phyloP scores from a whole-genome alignment of 2,113 vertebrate genomes.

The Catharus fuscescens region DNA sequence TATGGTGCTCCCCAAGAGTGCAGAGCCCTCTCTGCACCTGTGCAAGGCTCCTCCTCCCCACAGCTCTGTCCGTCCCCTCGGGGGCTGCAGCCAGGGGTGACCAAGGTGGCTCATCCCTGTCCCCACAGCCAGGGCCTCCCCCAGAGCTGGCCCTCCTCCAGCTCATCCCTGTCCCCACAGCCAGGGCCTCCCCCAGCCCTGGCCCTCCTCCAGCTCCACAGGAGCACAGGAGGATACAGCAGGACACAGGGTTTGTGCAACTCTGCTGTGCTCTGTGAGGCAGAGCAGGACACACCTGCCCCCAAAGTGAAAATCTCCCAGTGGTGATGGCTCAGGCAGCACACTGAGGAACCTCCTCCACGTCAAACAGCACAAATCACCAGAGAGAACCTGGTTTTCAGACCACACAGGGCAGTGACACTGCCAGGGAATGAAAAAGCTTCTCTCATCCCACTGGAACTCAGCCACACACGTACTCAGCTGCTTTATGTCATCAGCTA shows the following conservation, averaged over 20 bases:
- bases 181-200: no score
- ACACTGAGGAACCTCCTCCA: no score
- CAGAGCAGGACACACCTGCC: neutral
- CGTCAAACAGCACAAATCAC: fast-evolving
- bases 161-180: fast-evolving
- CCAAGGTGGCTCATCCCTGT: neutral
- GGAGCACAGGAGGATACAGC: fast-evolving
- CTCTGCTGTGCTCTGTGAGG: fast-evolving
- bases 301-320: neutral
- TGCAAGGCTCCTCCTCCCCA: fast-evolving
- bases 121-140: no score
- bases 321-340: neutral
- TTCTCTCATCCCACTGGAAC: neutral
- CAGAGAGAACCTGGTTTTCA: neutral
- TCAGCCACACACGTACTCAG: fast-evolving
- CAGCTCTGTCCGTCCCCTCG: neutral
- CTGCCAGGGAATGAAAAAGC: neutral
- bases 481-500: neutral
- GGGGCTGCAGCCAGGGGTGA: fast-evolving
- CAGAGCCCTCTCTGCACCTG: neutral
- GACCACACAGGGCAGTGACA: neutral
- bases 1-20: fast-evolving
- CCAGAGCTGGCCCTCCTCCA: no score
- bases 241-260: fast-evolving
- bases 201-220: neutral